phyloP scores from a whole-genome alignment of 2,888 invertebrate genomes.

The Hirtodrosophila cameraria region DNA sequence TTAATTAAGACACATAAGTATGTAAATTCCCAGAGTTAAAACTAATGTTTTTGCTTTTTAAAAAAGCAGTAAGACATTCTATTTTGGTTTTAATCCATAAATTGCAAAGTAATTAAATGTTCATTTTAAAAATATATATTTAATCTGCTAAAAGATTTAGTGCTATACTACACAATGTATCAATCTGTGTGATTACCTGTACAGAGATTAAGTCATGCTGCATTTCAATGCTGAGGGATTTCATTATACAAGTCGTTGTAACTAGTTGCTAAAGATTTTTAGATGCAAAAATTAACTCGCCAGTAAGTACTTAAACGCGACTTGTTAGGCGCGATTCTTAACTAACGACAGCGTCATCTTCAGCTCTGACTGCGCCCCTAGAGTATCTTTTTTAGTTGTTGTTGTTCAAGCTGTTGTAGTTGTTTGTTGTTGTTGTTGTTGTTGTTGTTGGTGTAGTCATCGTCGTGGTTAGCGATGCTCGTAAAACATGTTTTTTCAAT shows the following conservation, averaged over 20 bases:
- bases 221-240: slow-evolving; percentile 43
- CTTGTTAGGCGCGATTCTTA: slow-evolving; percentile 71
- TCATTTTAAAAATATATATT: slow-evolving; percentile 10
- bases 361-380: slow-evolving; percentile 60
- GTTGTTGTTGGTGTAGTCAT: slow-evolving; percentile 46
- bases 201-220: slow-evolving; percentile 51
- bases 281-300: slow-evolving; percentile 36
- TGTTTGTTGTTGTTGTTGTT: slow-evolving; percentile 23
- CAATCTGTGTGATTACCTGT: slow-evolving; percentile 27
- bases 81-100: background rate
- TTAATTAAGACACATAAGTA: no score
- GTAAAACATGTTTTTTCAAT: slow-evolving; percentile 82
- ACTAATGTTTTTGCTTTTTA: no score
- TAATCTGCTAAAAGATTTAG: slow-evolving; percentile 6
- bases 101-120: slow-evolving; percentile 1
- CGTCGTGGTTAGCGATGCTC: slow-evolving; percentile 76
- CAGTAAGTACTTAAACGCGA: slow-evolving; percentile 64
- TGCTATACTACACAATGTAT: slow-evolving; percentile 12
- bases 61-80: no score
- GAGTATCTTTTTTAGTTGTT: slow-evolving; percentile 26
- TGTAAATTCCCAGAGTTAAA: no score
- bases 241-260: slow-evolving; percentile 47
- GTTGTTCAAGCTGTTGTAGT: slow-evolving; percentile 12
- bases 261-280: no score
- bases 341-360: slow-evolving; percentile 77